Percentiles rank a stretch among this genome's conserved stretches.
Conservation (phyloP, 2,113 vertebrate species). For the Geothlypis trichas region DNA sequence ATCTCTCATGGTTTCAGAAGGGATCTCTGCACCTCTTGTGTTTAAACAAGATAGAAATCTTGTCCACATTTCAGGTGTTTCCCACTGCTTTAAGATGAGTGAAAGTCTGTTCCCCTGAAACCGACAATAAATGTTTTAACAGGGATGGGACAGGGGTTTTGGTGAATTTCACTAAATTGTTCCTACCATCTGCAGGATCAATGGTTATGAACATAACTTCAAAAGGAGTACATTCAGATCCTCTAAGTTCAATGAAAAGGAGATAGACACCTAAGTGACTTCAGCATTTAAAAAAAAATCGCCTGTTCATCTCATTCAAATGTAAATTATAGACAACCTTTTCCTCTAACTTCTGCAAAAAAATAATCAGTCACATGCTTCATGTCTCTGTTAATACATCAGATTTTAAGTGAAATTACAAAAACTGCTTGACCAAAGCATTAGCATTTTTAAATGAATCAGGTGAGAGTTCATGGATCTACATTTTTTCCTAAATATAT, state of each 20-base stretch:
- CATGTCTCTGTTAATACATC: background rate
- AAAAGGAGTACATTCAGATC: background rate
- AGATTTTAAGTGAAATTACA: background rate
- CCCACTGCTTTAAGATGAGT: background rate
- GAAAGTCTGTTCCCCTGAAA: background rate
- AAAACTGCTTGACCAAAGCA: background rate
- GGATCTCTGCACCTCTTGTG: background rate
- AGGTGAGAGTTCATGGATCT: background rate
- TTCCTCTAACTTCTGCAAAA: background rate
- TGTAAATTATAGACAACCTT: background rate
- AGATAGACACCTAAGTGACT: background rate
- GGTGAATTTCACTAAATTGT: background rate
- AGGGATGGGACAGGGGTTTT: background rate
- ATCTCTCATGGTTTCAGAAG: background rate
- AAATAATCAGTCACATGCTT: background rate
- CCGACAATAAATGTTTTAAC: background rate
- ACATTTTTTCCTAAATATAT: background rate
- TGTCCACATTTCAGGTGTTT: background rate
- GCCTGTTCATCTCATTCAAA: background rate
- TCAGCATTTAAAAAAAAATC: background rate
- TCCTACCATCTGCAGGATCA: background rate
- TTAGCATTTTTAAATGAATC: background rate
- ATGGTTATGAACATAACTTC: background rate
- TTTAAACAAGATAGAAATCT: background rate
- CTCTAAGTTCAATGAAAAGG: background rate